Evolutionary conservation across 2,113 vertebrate species (phyloP).

Genomic region (Calyptommatus sinebrachiatus): DNA sequence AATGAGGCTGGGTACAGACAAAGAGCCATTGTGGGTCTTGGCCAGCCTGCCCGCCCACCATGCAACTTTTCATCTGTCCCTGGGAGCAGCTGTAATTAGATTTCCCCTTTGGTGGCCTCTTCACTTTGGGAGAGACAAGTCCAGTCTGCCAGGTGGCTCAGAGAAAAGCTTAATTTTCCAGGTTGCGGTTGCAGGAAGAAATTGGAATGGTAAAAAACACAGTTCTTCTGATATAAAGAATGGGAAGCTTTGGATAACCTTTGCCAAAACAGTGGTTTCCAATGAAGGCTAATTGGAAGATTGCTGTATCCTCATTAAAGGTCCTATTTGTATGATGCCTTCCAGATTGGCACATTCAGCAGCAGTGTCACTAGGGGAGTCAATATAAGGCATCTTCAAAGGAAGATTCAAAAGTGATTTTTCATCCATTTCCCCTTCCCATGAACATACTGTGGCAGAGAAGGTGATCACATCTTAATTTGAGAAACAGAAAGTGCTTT

Average conservation of each 20-base stretch:
- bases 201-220: not conserved
- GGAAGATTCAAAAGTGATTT: not conserved
- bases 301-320: not conserved
- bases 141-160: slow-evolving; percentile 8
- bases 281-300: not conserved
- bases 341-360: not conserved
- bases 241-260: not conserved
- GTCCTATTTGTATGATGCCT: not conserved
- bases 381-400: too few relatives aligned
- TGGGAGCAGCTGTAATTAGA: slow-evolving; percentile 22
- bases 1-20: slow-evolving; percentile 20
- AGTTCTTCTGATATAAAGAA: not conserved
- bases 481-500: too few relatives aligned
- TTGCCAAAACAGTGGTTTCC: not conserved
- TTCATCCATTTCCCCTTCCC: not conserved
- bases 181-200: not conserved
- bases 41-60: slow-evolving; percentile 9
- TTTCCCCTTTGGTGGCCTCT: slow-evolving; percentile 21
- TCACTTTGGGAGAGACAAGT: not conserved
- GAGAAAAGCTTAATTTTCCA: not conserved
- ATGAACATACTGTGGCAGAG: too few relatives aligned
- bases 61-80: slow-evolving; percentile 21
- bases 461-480: too few relatives aligned
- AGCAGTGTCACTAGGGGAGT: not conserved
- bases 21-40: slow-evolving; percentile 25